A percentile compares a stretch with the other conserved stretches of the same genome.
phyloP scores from a whole-genome alignment of 2,113 vertebrate genomes.

The Apodemus speciosus region DNA sequence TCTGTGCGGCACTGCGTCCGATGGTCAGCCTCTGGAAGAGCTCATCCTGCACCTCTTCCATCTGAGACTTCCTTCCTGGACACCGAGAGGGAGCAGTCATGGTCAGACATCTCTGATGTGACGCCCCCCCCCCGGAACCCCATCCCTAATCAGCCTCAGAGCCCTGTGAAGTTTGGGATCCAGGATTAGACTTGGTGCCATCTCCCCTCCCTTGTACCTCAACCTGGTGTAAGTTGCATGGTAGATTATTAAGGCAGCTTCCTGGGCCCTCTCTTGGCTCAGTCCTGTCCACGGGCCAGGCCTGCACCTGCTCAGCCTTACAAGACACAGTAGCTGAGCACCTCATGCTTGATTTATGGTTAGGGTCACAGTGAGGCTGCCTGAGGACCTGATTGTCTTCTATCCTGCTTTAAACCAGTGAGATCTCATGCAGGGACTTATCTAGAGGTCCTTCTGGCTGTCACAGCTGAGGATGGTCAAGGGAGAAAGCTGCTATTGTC shows the following conservation, averaged over 20 bases:
- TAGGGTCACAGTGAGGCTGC: not conserved
- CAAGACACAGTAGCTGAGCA: not conserved
- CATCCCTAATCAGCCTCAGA: not conserved
- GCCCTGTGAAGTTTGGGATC: not conserved
- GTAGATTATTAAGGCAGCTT: not conserved
- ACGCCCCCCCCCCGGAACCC: not conserved
- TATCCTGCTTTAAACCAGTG: not conserved
- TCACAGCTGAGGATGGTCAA: accelerated
- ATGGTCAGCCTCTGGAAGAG: constrained; percentile 94
- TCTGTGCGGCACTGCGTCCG: constrained; percentile 91
- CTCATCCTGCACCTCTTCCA: constrained; percentile 98
- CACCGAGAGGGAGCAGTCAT: not conserved
- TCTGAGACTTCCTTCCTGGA: constrained; percentile 95
- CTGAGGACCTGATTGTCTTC: not conserved
- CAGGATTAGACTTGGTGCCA: not conserved
- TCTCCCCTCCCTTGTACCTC: not conserved
- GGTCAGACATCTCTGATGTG: not conserved
- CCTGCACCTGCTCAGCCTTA: not conserved
- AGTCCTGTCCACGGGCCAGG: not conserved
- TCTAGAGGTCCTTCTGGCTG: not conserved
- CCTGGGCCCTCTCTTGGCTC: not conserved
- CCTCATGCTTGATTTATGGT: constrained; percentile 17
- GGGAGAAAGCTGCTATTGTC: not conserved
- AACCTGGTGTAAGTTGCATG: not conserved
- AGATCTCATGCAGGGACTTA: not conserved